A percentile compares a stretch with the other conserved stretches of the same genome.
phyloP scores from a whole-genome alignment of 2,888 invertebrate species.

The Tetramorium bicarinatum region DNA sequence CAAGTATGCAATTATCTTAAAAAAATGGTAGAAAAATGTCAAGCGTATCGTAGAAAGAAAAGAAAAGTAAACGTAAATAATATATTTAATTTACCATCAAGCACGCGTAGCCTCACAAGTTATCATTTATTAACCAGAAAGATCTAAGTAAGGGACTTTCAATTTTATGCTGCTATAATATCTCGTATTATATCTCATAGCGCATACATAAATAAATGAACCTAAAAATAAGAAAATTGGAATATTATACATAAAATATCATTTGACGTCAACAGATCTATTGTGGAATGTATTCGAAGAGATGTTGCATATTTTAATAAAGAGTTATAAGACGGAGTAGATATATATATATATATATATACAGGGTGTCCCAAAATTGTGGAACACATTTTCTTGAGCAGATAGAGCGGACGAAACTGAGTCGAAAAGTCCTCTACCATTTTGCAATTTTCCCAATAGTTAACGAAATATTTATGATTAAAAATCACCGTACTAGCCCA shows the following conservation, averaged over 20 bases:
- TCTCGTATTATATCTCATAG: background rate
- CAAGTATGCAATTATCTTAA: background rate
- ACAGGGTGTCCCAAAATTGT: no score
- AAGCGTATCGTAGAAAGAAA: background rate
- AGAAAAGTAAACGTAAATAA: background rate
- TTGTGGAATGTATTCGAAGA: background rate
- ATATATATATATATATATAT: background rate
- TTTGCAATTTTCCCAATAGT: no score
- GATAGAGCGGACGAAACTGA: no score
- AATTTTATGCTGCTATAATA: background rate
- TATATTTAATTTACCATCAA: background rate
- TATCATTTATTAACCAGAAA: background rate
- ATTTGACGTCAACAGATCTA: slow-evolving; percentile 1
- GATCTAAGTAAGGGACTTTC: background rate
- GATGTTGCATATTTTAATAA: background rate
- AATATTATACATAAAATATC: background rate
- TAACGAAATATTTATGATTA: no score
- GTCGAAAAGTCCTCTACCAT: no score
- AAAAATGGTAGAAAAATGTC: background rate
- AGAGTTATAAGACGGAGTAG: background rate
- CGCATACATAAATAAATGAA: slow-evolving; percentile 3
- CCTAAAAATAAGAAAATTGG: background rate
- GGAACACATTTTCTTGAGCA: no score
- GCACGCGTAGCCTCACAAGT: background rate
- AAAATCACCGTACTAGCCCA: no score